Evolutionary conservation across 2,113 vertebrate genomes (phyloP), one percentile per base, ranked within the genome.

Genomic region (Ceyx melanurus): DNA sequence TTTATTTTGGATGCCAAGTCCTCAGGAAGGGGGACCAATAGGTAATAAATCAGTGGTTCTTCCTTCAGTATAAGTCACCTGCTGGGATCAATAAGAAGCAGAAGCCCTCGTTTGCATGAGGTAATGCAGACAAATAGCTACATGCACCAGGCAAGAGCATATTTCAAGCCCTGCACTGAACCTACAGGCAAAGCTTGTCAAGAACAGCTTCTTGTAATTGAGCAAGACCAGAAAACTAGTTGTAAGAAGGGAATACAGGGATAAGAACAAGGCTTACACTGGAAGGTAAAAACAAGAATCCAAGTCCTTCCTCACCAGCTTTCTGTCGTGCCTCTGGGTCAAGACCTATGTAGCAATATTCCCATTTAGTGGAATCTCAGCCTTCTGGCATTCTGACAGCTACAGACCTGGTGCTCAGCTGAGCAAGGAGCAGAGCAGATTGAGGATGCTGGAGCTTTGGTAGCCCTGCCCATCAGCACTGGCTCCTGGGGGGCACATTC

Each of bases 31-130:
- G 11, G 19, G 45, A 87, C 67, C 85, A 60, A n/a, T 31, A 45
- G 61, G 79, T 78, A 91, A 89, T 96, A 97, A 95, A 97, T 95
- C 90, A 33, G 25, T 56, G 82, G 51, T 90, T 89, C 56, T 90
- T 95, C 64, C 64, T 93, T 90, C 79, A 54, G 60, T 61, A 5
- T 51, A 88, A 87, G 68, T 42, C 54, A 93, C 42, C 46, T 84
- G 70, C 61, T n/a, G 54, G 56, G 82, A 96, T 94, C 94, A 92
- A 91, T 83, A 94, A 89, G 60, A 82, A 95, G 64, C 33, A 88
- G 37, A 68, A 92, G 54, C 71, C 88, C 18, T 73, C 46, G 21
- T 81, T 76, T 90, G 35, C 66, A 68, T 74, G 74, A 90, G 86
- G 26, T 83, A 86, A 81, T 35, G 33, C 58, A 93, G 91, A 88